Conservation (phyloP, 2,797 vertebrate species). For the Sebastes hopkinsi region DNA sequence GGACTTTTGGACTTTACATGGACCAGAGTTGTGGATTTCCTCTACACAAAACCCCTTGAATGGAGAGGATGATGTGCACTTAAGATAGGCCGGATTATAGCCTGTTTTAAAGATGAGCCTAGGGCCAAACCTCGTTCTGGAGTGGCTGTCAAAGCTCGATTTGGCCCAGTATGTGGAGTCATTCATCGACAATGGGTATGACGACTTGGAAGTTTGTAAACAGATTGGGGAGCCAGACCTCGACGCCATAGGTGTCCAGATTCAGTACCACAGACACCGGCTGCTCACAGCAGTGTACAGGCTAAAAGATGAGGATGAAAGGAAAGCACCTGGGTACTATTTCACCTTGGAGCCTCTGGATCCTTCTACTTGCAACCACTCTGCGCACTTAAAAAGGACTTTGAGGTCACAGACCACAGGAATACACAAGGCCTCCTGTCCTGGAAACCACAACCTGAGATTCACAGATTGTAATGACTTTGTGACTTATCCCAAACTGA, state of each 20-base stretch:
- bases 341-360: slow-evolving; percentile 90
- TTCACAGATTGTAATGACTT: slow-evolving; percentile 78
- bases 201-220: slow-evolving; percentile 94
- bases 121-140: slow-evolving; percentile 87
- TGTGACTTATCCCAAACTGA: slow-evolving; percentile 89
- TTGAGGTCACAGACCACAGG: slow-evolving; percentile 38
- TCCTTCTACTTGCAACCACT: slow-evolving; percentile 44
- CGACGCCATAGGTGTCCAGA: slow-evolving; percentile 90
- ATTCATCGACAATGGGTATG: slow-evolving; percentile 94
- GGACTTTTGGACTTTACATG: background rate
- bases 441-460: slow-evolving; percentile 69
- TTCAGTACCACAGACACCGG: slow-evolving; percentile 87
- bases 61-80: slow-evolving; percentile 4
- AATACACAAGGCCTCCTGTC: slow-evolving; percentile 67
- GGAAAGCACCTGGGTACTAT: slow-evolving; percentile 84
- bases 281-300: slow-evolving; percentile 88
- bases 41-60: background rate
- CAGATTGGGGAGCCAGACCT: slow-evolving; percentile 94
- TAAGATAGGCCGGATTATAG: background rate
- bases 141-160: slow-evolving; percentile 91
- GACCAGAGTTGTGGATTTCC: background rate
- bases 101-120: slow-evolving; percentile 77
- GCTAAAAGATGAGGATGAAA: slow-evolving; percentile 86
- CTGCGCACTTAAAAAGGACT: slow-evolving; percentile 39
- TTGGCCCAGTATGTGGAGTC: slow-evolving; percentile 90